These are phyloP conservation scores for Papilio aristodemus DNA, from an alignment of 1,140 invertebrate species.

Conservation along the genomic window DNA sequence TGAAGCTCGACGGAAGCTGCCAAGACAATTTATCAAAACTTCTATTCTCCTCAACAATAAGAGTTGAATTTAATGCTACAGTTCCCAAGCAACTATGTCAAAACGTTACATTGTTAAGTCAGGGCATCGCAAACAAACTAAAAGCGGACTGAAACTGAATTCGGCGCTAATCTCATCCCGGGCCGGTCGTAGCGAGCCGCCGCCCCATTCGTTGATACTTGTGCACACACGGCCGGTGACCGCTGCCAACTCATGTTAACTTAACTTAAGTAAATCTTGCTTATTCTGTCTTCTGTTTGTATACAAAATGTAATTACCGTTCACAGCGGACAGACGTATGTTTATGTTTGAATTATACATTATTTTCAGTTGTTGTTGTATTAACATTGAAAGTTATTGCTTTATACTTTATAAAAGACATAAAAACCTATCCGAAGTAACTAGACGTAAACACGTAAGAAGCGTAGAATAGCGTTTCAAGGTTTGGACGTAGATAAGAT, in stretches of 20 bases:
- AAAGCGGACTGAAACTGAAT: slow-evolving; percentile 17
- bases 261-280: slow-evolving; percentile 13
- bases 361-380: too few relatives aligned
- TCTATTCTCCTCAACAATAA: slow-evolving; percentile 10
- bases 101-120: slow-evolving; percentile 30
- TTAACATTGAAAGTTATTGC: not conserved
- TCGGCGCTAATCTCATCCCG: slow-evolving; percentile 28
- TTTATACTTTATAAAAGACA: too few relatives aligned
- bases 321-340: not conserved
- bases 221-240: slow-evolving; percentile 13
- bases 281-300: slow-evolving; percentile 15
- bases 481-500: too few relatives aligned
- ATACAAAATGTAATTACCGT: slow-evolving; percentile 24
- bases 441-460: too few relatives aligned
- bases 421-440: too few relatives aligned
- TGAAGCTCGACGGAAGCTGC: slow-evolving; percentile 20
- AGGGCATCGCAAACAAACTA: slow-evolving; percentile 23
- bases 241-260: slow-evolving; percentile 18
- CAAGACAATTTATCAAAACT: slow-evolving; percentile 29
- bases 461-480: too few relatives aligned
- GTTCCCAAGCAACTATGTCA: slow-evolving; percentile 24
- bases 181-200: not conserved
- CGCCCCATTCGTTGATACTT: not conserved
- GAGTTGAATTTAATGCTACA: slow-evolving; percentile 22
- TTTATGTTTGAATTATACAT: not conserved